Base-by-base conservation (phyloP, 2,888 invertebrate species). In the Neoascia interrupta region DNA sequence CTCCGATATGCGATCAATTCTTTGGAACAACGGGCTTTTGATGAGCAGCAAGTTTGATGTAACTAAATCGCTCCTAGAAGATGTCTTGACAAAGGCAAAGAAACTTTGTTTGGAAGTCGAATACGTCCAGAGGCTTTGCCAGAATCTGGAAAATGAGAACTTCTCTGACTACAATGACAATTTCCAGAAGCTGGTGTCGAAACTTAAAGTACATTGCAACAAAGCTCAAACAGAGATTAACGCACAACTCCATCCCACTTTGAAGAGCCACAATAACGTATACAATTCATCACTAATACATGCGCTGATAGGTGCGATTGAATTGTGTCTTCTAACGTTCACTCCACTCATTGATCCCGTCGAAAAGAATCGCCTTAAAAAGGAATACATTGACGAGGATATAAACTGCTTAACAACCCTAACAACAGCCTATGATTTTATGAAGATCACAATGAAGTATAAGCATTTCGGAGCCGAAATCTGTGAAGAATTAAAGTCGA, bases 321-420 rank as follows among this genome's bases (percentile, higher is more conserved):
- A 92, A 82, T 85, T 91, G 0, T 89, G 90, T 81, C 85, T 94
- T 3, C 90, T 92, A 84, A 90, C 92, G 0, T 91, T 92, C 85
- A 89, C 94, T 8, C 93, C 93, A 13, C 87, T 92, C 0, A 93
- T 97, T 3, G 98, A 98, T 90, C 96, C 97, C 0, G 92, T 95
- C 0, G 92, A 94, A 68, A 96, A 96, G 87, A 92, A 93, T 81
- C 90, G 92, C 0, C 87, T 96, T 0, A 95, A 95, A 88, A 90
- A 93, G 6, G 87, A 91, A 41, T 94, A 96, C 82, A 89, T 92
- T 10, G 87, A 90, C 18, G 92, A 95, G 83, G 94, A 96, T 86
- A 91, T 95, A 1, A 85, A 87, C 15, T 91, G 92, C 83, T 90
- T 93, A 28, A 89, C 90, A 8, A 89, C 89, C 6, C 86, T 93